phyloP scores from a whole-genome alignment of 2,888 invertebrate genomes.

The Oscheius sp. region DNA sequence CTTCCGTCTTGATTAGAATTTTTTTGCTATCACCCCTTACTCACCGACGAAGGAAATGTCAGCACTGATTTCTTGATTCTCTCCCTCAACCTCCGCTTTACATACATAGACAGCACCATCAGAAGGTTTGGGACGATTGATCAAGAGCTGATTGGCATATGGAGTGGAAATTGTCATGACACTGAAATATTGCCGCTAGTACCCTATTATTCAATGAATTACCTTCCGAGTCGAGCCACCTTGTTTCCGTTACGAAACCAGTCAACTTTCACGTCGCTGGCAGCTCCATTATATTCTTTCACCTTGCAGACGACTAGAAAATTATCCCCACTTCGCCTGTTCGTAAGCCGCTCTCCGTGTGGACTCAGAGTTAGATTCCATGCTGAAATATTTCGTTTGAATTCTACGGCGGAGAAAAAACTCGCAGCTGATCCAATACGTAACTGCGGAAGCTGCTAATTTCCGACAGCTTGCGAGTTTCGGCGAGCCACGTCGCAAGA shows the following conservation, averaged over 20 bases:
- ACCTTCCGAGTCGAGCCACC: conserved; percentile 52
- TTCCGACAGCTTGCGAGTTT: conserved; percentile 27
- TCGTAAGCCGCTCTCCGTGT: conserved; percentile 44
- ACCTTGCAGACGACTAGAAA: conserved; percentile 53
- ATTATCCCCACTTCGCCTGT: conserved; percentile 50
- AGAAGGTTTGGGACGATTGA: conserved; percentile 43
- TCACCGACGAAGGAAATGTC: conserved; percentile 53
- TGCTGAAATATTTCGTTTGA: conserved; percentile 36
- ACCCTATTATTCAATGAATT: background rate
- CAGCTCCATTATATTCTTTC: conserved; percentile 51
- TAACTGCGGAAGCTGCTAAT: conserved; percentile 24
- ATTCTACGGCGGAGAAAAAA: background rate
- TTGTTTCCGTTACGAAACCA: conserved; percentile 45
- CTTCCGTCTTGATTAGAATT: conserved; percentile 1
- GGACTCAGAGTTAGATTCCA: conserved; percentile 46
- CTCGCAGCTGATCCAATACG: conserved; percentile 16
- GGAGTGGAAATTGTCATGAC: conserved; percentile 54
- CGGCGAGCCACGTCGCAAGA: conserved; percentile 11
- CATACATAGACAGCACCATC: conserved; percentile 53
- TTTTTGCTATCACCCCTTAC: conserved; percentile 14
- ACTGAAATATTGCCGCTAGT: conserved; percentile 38
- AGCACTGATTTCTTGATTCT: conserved; percentile 42
- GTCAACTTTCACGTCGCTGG: conserved; percentile 52
- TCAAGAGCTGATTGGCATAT: conserved; percentile 52
- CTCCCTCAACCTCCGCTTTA: conserved; percentile 42